Base-by-base conservation (phyloP, 2,888 invertebrate species). In the Cosmia pyralina region DNA sequence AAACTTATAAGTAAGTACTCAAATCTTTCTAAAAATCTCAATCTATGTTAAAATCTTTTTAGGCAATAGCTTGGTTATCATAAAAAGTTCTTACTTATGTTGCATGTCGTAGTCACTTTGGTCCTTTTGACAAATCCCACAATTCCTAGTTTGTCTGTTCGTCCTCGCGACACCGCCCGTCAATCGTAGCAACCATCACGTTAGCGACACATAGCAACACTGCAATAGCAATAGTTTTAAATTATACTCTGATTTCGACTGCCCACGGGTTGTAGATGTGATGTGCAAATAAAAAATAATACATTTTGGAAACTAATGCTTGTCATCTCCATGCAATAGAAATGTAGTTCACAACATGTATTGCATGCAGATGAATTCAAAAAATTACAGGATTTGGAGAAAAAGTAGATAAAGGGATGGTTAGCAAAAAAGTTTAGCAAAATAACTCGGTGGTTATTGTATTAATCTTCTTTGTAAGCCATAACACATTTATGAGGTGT, bases 211-310 rank as follows among this genome's bases (percentile, higher is more conserved):
- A 85, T 85, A 86, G 87, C 69, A 78, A 85, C 94, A 94, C 94
- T 90, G 93, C 93, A 94, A 94, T 94, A 94, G 93, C 87, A 89
- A 92, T 92, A 92, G 89, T 85, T 80, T 85, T 90, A 88, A 90
- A 88, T 84, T 87, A 85, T 83, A 83, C 82, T 81, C 79, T 83
- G 74, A 81, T 76, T 82, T 86, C 85, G 84, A 83, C 75, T 81
- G 76, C 65, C 53, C 79, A 72, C 74, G 79, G 81, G 70, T 88
- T 88, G 87, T 89, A 87, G 85, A 83, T 75, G 78, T 87, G 89
- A 87, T 84, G 84, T 81, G 73, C n/a, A 17, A 57, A 34, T 15
- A 52, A 59, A 46, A 19, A 59, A 22, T 5, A 7, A 13, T 10
- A n/a, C 15, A 15, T 22, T 7, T 44, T 17, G 2, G 2, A 48